Percentiles rank a stretch among this genome's conserved stretches.
Evolutionary conservation across 2,113 vertebrate genomes (phyloP).

Genomic region (Chaetorhynchus papuensis): DNA sequence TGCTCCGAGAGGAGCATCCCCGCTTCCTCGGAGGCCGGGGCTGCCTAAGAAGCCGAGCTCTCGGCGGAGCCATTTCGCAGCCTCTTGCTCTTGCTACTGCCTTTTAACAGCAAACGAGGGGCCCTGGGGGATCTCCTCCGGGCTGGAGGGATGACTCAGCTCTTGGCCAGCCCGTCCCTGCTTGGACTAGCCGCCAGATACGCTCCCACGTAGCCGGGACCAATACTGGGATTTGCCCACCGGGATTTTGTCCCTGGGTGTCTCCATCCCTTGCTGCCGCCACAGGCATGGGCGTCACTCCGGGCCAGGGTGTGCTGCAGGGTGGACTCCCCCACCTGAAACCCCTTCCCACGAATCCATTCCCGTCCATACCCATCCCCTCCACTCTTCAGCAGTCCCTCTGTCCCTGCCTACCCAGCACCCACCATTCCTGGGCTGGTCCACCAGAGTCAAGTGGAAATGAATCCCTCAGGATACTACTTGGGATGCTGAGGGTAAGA

Average conservation of each 20-base stretch:
- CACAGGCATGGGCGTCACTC: not conserved
- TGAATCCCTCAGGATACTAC: not conserved
- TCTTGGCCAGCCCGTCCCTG: not conserved
- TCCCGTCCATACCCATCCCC: not conserved
- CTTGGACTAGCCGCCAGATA: not conserved
- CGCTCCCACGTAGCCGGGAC: not conserved
- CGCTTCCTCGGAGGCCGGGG: not conserved
- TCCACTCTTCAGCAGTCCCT: not conserved
- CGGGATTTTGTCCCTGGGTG: not conserved
- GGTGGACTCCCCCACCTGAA: not conserved
- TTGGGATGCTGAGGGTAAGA: not conserved
- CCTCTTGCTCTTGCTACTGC: slow-evolving; percentile 31
- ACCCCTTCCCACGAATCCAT: not conserved
- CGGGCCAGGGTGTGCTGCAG: fast-evolving
- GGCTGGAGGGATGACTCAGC: slow-evolving; percentile 15
- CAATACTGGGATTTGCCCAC: fast-evolving
- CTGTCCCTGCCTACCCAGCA: not conserved
- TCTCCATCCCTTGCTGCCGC: not conserved
- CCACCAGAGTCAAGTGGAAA: not conserved
- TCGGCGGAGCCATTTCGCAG: slow-evolving; percentile 31
- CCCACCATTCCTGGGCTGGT: not conserved
- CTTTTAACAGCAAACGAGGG: slow-evolving; percentile 4
- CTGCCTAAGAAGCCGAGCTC: slow-evolving; percentile 30
- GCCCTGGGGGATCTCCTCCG: not conserved
- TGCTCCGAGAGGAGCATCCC: not conserved